A percentile compares a stretch with the other conserved stretches of the same genome.
Conservation (phyloP, 1,140 invertebrate species). For the Ruditapes philippinarum region DNA sequence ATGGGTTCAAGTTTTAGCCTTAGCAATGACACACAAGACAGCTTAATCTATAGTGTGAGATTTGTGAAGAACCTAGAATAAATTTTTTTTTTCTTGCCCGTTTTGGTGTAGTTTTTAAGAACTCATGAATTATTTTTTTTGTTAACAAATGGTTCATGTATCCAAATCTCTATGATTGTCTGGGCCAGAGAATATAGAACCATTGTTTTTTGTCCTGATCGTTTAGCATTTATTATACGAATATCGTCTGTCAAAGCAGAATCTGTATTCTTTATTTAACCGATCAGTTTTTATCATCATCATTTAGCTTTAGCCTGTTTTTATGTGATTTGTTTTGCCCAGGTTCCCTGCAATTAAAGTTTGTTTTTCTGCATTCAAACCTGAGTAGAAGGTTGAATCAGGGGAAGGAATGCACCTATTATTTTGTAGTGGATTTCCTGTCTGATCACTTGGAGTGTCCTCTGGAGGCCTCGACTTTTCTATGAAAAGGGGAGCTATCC, state of each 20-base stretch:
- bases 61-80: not conserved
- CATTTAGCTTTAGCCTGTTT: not conserved
- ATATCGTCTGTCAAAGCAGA: slow-evolving; percentile 46
- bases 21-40: not conserved
- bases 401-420: not conserved
- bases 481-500: too few relatives aligned
- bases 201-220: not conserved
- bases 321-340: not conserved
- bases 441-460: slow-evolving; percentile 7
- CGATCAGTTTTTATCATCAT: slow-evolving; percentile 25
- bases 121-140: not conserved
- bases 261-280: slow-evolving; percentile 22
- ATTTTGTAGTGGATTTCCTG: slow-evolving; percentile 16
- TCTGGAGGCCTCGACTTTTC: too few relatives aligned
- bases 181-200: not conserved
- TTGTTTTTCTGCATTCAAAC: too few relatives aligned
- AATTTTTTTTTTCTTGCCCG: slow-evolving; percentile 10
- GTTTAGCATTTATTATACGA: slow-evolving; percentile 4
- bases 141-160: not conserved
- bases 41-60: not conserved
- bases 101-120: not conserved
- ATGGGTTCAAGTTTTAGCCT: not conserved
- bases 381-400: too few relatives aligned
- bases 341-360: not conserved
- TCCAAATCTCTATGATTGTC: slow-evolving; percentile 7